These are phyloP conservation scores for Gallirallus australis DNA, from an alignment of 2,797 vertebrate genomes.

Conservation along the genomic window DNA sequence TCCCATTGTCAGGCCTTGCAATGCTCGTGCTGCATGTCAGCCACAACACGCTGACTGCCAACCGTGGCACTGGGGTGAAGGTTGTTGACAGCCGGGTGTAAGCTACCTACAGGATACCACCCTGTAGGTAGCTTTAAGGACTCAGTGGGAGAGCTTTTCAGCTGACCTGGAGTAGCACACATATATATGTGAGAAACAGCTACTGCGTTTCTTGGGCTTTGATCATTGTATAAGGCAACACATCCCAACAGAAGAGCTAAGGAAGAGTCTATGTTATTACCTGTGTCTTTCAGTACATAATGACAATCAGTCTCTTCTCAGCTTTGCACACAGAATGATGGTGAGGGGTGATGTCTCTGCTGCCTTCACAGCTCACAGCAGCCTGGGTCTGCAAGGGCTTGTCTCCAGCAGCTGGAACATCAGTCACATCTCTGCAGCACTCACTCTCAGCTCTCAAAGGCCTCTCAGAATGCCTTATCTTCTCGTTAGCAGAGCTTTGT, in stretches of 20 bases:
- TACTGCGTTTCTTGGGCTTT: not conserved
- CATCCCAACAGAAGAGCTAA: accelerated
- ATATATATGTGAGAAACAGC: not conserved
- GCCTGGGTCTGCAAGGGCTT: not conserved
- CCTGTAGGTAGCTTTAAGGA: not conserved
- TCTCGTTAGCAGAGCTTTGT: not conserved
- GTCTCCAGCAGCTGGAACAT: not conserved
- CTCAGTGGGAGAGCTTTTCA: not conserved
- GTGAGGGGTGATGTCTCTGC: not conserved
- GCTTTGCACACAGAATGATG: not conserved
- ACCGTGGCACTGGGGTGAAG: not conserved
- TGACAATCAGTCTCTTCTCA: not conserved
- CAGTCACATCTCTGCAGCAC: not conserved
- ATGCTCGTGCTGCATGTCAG: not conserved
- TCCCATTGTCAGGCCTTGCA: not conserved
- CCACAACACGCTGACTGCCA: not conserved
- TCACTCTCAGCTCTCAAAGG: not conserved
- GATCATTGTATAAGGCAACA: not conserved
- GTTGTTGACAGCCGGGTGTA: not conserved
- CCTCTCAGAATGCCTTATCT: not conserved
- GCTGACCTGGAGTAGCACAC: not conserved
- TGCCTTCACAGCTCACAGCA: not conserved
- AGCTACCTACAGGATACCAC: not conserved
- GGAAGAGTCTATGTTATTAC: not conserved
- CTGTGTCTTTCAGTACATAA: not conserved